These are phyloP conservation scores for Ibidorhyncha struthersii DNA, from an alignment of 2,113 vertebrate species.

Conservation along the genomic window DNA sequence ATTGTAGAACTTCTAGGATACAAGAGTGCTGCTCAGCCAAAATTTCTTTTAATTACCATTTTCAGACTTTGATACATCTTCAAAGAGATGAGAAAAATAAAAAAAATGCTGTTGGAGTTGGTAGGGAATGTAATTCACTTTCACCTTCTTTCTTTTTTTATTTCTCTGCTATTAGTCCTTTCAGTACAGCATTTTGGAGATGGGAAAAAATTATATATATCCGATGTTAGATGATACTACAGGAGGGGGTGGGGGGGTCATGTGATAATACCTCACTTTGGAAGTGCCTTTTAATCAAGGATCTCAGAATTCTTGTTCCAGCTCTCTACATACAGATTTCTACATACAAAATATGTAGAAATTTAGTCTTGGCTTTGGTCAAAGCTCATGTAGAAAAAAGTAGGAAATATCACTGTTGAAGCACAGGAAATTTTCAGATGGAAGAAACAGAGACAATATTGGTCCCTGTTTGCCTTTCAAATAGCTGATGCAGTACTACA, in stretches of 20 bases:
- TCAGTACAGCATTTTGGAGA: not conserved
- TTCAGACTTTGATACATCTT: not conserved
- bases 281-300: not conserved
- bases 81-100: not conserved
- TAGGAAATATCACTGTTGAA: not conserved
- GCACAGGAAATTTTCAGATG: not conserved
- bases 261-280: not conserved
- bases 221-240: not conserved
- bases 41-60: not conserved
- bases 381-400: not conserved
- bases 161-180: not conserved
- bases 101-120: not conserved
- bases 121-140: not conserved
- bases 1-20: not conserved
- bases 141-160: not conserved
- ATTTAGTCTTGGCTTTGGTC: not conserved
- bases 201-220: not conserved
- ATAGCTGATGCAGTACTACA: not conserved
- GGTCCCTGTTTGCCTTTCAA: not conserved
- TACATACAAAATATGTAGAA: not conserved
- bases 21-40: not conserved
- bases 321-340: not conserved
- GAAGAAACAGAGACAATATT: not conserved
- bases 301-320: not conserved
- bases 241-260: fast-evolving